Conservation (phyloP, 2,888 invertebrate species). For the Acronicta aceris region DNA sequence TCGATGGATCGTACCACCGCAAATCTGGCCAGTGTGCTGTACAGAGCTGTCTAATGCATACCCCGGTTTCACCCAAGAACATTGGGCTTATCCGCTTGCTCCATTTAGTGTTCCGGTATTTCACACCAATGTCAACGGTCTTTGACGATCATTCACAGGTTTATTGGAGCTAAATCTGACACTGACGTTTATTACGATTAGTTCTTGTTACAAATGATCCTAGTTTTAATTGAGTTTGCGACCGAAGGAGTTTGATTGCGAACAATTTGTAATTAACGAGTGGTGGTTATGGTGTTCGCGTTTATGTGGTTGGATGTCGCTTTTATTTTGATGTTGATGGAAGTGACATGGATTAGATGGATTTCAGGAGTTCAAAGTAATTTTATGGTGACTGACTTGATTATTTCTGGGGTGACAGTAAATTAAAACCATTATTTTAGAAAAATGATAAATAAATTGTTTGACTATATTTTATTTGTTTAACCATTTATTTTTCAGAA, state of each 20-base stretch:
- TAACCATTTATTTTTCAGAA: too few relatives aligned
- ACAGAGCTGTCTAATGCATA: slow-evolving; percentile 66
- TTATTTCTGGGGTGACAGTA: too few relatives aligned
- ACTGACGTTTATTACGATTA: slow-evolving; percentile 59
- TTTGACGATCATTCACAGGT: slow-evolving; percentile 57
- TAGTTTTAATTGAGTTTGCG: slow-evolving; percentile 80
- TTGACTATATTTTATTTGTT: too few relatives aligned
- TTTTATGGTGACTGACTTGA: neutral
- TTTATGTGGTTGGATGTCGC: slow-evolving; percentile 38
- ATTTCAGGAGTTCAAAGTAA: slow-evolving; percentile 3
- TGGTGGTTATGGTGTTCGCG: slow-evolving; percentile 52
- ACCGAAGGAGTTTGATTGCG: slow-evolving; percentile 65
- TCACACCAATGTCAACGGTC: slow-evolving; percentile 56
- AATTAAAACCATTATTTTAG: too few relatives aligned
- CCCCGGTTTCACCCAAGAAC: slow-evolving; percentile 62
- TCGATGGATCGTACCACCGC: slow-evolving; percentile 63
- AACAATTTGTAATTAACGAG: slow-evolving; percentile 56
- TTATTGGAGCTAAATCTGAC: slow-evolving; percentile 55
- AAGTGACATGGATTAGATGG: slow-evolving; percentile 4
- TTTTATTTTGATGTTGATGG: slow-evolving; percentile 29
- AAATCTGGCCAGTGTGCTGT: slow-evolving; percentile 56
- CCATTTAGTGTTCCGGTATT: slow-evolving; percentile 63
- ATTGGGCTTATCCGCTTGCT: slow-evolving; percentile 59
- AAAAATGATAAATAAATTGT: too few relatives aligned
- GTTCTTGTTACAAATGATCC: slow-evolving; percentile 68